phyloP scores from a whole-genome alignment of 2,888 invertebrate genomes.

The Tetragnatha montana region DNA sequence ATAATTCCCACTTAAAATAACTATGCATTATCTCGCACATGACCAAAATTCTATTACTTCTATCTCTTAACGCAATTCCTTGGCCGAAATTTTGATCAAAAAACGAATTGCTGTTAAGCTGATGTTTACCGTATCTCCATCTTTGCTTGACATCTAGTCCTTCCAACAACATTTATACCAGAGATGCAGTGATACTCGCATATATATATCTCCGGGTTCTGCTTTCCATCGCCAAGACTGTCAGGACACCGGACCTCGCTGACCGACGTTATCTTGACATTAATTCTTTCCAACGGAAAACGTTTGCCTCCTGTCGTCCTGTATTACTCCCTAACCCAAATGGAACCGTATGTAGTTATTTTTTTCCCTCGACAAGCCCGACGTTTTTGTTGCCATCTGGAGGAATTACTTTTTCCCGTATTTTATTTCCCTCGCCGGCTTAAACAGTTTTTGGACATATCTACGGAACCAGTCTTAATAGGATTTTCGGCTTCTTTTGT shows the following conservation, averaged over 20 bases:
- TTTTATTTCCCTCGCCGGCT: background rate
- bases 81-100: too few species aligned
- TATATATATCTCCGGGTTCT: conserved; percentile 8
- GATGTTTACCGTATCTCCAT: background rate
- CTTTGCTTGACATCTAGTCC: background rate
- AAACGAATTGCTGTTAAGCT: background rate
- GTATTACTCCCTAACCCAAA: conserved; percentile 46
- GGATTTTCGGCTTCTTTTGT: conserved; percentile 25
- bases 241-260: conserved; percentile 27
- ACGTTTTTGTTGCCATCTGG: conserved; percentile 21
- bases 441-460: background rate
- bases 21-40: too few species aligned
- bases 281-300: conserved; percentile 58
- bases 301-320: conserved; percentile 39
- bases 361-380: conserved; percentile 15
- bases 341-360: conserved; percentile 45
- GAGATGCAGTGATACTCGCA: conserved; percentile 23
- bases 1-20: too few species aligned
- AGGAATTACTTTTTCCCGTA: conserved; percentile 5
- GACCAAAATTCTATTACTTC: too few species aligned
- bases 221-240: conserved; percentile 9
- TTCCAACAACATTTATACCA: conserved; percentile 33
- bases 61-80: too few species aligned
- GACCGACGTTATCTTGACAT: conserved; percentile 66
- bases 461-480: conserved; percentile 25